A percentile compares a stretch with the other conserved stretches of the same genome.
Conservation (phyloP, 2,113 vertebrate species). For the Nerophis ophidion region DNA sequence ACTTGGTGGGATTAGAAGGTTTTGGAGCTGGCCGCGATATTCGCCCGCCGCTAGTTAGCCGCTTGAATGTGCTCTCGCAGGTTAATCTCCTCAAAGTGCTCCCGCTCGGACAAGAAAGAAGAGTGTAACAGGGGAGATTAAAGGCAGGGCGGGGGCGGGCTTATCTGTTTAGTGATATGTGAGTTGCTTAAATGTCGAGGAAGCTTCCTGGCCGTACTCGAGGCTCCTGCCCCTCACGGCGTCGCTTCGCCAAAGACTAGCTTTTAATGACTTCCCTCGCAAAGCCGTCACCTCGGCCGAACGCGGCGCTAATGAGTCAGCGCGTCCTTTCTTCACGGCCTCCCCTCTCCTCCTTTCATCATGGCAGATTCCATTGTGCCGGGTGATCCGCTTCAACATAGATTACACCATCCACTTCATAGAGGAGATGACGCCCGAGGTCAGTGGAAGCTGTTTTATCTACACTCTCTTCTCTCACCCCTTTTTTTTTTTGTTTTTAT, state of each 20-base stretch:
- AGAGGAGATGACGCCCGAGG: conserved; percentile 98
- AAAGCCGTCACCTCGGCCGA: conserved; percentile 56
- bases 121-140: conserved; percentile 62
- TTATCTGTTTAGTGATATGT: conserved; percentile 61
- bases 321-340: conserved; percentile 32
- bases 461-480: conserved; percentile 20
- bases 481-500: conserved; percentile 47
- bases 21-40: conserved; percentile 30
- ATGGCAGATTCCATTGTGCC: conserved; percentile 92
- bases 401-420: conserved; percentile 99
- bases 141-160: conserved; percentile 37
- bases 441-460: conserved; percentile 68
- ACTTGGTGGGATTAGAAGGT: conserved; percentile 47
- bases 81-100: conserved; percentile 64
- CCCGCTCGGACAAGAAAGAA: conserved; percentile 59
- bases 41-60: conserved; percentile 51
- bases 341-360: conserved; percentile 42
- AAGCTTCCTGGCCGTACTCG: not conserved
- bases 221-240: not conserved
- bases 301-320: conserved; percentile 43
- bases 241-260: conserved; percentile 16
- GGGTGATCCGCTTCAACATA: conserved; percentile 99
- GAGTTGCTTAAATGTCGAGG: conserved; percentile 44
- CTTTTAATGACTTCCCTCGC: conserved; percentile 59
- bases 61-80: conserved; percentile 37